Conservation (phyloP, 1,140 invertebrate species). For the Pissodes strobi region DNA sequence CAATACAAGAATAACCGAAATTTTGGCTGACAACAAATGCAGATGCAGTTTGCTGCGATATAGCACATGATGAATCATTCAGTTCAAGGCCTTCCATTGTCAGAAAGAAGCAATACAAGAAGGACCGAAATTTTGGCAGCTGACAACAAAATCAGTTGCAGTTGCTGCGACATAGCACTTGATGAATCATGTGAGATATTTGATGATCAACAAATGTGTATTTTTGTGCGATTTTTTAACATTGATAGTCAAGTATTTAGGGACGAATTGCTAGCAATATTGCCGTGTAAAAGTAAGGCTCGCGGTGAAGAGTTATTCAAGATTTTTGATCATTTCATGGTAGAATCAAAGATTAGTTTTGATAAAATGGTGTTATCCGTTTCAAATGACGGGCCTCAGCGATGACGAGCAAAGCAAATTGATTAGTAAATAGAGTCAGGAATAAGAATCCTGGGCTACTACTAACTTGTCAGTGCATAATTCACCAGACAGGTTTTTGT, state of each 20-base stretch:
- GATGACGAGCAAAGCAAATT: no score
- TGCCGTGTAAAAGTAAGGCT: no score
- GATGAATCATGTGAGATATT: conserved; percentile 16
- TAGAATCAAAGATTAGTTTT: no score
- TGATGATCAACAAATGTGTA: conserved; percentile 5
- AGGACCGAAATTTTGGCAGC: conserved; percentile 27
- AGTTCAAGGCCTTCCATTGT: no score
- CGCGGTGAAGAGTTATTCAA: no score
- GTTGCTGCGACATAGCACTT: conserved; percentile 13
- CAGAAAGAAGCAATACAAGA: conserved; percentile 29
- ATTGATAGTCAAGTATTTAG: conserved; percentile 22
- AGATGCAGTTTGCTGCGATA: conserved; percentile 7
- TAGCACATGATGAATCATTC: conserved; percentile 18
- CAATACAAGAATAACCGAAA: conserved; percentile 27
- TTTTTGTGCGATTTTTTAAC: conserved; percentile 8
- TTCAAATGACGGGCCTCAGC: no score
- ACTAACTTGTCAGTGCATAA: no score
- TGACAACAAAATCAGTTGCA: conserved; percentile 18
- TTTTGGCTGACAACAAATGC: conserved; percentile 26
- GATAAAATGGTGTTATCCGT: no score
- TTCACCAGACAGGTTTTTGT: no score
- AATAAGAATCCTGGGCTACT: no score
- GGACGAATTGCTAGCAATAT: conserved; percentile 25
- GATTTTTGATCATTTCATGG: no score
- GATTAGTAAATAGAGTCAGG: no score